Base-by-base conservation (phyloP, 2,797 vertebrate genomes). In the Melanotaenia maccullochi region DNA sequence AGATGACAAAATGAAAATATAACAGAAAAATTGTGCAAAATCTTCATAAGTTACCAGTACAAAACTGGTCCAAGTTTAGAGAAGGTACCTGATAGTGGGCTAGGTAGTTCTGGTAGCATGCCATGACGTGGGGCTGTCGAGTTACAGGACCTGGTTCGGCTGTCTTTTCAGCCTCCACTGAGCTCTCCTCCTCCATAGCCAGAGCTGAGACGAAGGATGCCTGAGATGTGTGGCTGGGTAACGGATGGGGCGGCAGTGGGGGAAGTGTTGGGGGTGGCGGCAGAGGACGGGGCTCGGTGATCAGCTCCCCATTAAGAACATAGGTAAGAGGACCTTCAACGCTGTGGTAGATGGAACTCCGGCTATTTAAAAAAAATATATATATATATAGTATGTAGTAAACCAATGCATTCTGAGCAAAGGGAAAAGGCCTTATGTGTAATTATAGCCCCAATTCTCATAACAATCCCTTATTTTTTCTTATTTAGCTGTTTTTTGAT, bases 181-280 rank as follows among this genome's bases (percentile, higher is more conserved):
- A 87, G 71, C 96, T 96, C 44, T 98, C 98, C 65, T 99, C 97
- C 36, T 99, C 98, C 77, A 96, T 96, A 68, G 96, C 98, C 61
- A 99, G 88, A 1, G 98, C 97, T 0, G 98, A 99, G 70, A 99
- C 97, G 76, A 99, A 99, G 0, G 97, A 99, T 40, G 97, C 97
- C 90, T 98, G 97, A 1, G 97, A 99, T 18, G 95, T 96, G 88
- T 98, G 97, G 81, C 95, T 94, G 81, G 95, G 96, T 69, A 98
- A 93, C 1, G 94, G 96, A 60, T 96, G 90, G 0, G 85, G 91
- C 0, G 93, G 96, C 81, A 96, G 85, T 0, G 86, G 94, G 2
- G 94, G 96, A 62, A 96, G 84, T 0, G 35, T 77, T 0, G 91
- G 92, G 57, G 95, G 96, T 77, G 97, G 87, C 1, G 94, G 96